Conservation (phyloP, 2,797 vertebrate species). For the Schizopygopsis pylzovi region DNA sequence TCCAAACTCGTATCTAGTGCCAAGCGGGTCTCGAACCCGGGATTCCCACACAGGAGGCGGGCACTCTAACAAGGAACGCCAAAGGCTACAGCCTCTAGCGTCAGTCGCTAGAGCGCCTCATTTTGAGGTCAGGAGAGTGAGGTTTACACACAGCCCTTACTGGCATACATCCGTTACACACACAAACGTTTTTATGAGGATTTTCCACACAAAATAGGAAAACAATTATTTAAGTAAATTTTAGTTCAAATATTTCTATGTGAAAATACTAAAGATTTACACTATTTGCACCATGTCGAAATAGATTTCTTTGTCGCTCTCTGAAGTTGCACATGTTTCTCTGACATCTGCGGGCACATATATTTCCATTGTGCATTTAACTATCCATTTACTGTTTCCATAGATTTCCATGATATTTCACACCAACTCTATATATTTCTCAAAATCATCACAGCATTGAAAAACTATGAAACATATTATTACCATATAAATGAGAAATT, state of each 20-base stretch:
- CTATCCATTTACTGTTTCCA: constrained; percentile 28
- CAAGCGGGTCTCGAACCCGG: too few species aligned
- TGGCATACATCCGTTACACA: too few species aligned
- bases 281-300: constrained; percentile 20
- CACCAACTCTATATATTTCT: constrained; percentile 35
- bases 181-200: neutral
- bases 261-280: constrained; percentile 37
- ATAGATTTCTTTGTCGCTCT: neutral
- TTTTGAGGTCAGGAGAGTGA: too few species aligned
- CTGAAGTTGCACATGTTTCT: constrained; percentile 26
- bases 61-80: too few species aligned
- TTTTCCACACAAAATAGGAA: neutral
- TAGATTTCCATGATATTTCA: constrained; percentile 16
- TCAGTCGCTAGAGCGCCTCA: too few species aligned
- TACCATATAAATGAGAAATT: neutral
- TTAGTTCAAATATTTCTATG: neutral
- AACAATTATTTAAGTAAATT: neutral
- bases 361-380: constrained; percentile 45
- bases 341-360: constrained; percentile 33
- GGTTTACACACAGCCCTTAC: too few species aligned
- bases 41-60: too few species aligned
- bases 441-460: constrained; percentile 4
- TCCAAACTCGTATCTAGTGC: too few species aligned
- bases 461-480: neutral
- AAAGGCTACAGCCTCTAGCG: too few species aligned